Conservation (phyloP, 2,797 vertebrate species). For the Thripadectes ignobilis region DNA sequence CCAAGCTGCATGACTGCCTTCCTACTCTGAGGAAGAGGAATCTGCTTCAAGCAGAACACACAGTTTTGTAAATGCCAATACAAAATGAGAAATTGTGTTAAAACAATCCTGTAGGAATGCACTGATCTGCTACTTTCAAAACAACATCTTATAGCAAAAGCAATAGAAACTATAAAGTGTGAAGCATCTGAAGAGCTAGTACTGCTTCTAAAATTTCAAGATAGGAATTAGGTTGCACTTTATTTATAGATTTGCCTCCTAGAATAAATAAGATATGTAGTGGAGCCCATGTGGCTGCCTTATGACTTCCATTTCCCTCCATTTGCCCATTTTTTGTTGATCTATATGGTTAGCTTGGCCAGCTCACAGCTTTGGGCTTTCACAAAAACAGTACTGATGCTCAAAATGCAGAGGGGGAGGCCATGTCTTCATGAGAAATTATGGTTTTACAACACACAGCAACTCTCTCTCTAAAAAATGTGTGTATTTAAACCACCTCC, state of each 20-base stretch:
- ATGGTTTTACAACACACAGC: not conserved
- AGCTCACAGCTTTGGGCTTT: not conserved
- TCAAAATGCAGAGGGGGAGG: not conserved
- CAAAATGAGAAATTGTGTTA: not conserved
- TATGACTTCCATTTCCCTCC: not conserved
- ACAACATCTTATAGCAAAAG: conserved; percentile 9
- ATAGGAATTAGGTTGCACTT: not conserved
- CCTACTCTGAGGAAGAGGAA: not conserved
- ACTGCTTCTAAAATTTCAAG: not conserved
- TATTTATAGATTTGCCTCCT: not conserved
- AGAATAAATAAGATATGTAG: not conserved
- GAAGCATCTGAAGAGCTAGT: not conserved
- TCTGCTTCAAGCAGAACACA: not conserved
- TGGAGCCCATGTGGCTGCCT: not conserved
- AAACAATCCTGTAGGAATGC: not conserved
- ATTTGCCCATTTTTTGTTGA: not conserved
- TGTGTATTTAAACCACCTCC: not conserved
- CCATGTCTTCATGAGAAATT: not conserved
- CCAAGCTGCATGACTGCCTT: not conserved
- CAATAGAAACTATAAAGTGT: not conserved
- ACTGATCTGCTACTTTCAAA: conserved; percentile 3
- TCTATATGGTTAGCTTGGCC: not conserved
- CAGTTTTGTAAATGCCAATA: not conserved
- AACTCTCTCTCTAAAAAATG: not conserved
- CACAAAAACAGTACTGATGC: not conserved